Percentiles rank a stretch among this genome's conserved stretches.
phyloP scores from a whole-genome alignment of 2,113 vertebrate species.

The Bos javanicus region DNA sequence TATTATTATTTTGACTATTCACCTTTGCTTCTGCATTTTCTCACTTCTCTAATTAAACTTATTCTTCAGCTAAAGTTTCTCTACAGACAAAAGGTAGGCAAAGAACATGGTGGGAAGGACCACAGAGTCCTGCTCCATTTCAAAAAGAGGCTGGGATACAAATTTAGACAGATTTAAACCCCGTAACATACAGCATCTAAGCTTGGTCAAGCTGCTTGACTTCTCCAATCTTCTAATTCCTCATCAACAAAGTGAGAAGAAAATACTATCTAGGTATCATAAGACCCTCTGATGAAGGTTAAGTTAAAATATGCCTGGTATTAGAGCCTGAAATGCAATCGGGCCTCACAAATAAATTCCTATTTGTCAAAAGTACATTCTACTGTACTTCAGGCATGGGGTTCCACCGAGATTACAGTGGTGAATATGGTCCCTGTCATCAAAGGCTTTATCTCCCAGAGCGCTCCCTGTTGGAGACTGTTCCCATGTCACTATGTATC shows the following conservation, averaged over 20 bases:
- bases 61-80: background rate
- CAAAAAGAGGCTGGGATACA: background rate
- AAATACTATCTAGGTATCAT: background rate
- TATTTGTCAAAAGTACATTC: background rate
- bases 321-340: background rate
- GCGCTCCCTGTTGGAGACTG: background rate
- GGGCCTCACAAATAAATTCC: background rate
- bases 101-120: background rate
- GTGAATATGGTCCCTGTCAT: background rate
- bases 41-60: background rate
- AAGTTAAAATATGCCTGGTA: background rate
- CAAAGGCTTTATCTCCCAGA: background rate
- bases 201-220: background rate
- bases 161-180: background rate
- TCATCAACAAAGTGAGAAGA: background rate
- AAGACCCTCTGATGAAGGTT: background rate
- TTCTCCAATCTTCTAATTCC: background rate
- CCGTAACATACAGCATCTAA: background rate
- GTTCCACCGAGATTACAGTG: background rate
- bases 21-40: background rate
- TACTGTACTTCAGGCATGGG: background rate
- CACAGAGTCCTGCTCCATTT: background rate
- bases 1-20: background rate
- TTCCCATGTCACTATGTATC: background rate
- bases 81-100: background rate